A percentile compares a stretch with the other conserved stretches of the same genome.
phyloP scores from a whole-genome alignment of 2,888 invertebrate genomes.

The Uropetala carovei region DNA sequence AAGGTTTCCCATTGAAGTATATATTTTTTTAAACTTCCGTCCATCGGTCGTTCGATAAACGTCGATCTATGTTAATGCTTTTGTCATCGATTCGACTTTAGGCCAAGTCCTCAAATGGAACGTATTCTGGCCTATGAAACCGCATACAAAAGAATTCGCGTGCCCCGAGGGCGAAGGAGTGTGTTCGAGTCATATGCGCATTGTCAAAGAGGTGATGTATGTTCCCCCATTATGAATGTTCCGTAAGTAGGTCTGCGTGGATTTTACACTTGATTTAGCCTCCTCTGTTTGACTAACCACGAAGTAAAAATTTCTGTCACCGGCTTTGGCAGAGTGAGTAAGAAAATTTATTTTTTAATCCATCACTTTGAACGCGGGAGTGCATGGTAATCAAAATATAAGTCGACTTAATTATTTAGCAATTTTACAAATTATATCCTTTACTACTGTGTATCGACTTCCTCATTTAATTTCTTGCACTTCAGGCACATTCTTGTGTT shows the following conservation, averaged over 20 bases:
- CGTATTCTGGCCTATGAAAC: slow-evolving; percentile 32
- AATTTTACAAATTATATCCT: not conserved
- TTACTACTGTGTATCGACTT: not conserved
- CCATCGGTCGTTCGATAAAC: slow-evolving; percentile 38
- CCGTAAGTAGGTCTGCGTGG: slow-evolving; percentile 3
- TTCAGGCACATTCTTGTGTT: no score
- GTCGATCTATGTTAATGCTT: slow-evolving; percentile 62
- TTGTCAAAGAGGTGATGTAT: slow-evolving; percentile 43
- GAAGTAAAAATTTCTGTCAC: not conserved
- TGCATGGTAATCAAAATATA: not conserved
- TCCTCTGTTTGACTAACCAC: slow-evolving; percentile 23
- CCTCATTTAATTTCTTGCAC: not conserved
- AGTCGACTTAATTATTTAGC: not conserved
- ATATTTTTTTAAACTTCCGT: slow-evolving; percentile 35
- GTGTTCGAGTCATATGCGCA: slow-evolving; percentile 46
- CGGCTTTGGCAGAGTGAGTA: no score
- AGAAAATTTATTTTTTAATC: no score
- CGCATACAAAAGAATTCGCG: slow-evolving; percentile 54
- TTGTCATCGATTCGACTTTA: slow-evolving; percentile 46
- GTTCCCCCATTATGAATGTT: not conserved
- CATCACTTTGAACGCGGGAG: not conserved
- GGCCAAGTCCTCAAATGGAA: slow-evolving; percentile 31
- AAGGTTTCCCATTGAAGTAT: slow-evolving; percentile 52
- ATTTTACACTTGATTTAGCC: not conserved
- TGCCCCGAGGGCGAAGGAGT: slow-evolving; percentile 49